These are phyloP conservation scores for Eupithecia subfuscata DNA, from an alignment of 2,888 invertebrate species.

Conservation along the genomic window DNA sequence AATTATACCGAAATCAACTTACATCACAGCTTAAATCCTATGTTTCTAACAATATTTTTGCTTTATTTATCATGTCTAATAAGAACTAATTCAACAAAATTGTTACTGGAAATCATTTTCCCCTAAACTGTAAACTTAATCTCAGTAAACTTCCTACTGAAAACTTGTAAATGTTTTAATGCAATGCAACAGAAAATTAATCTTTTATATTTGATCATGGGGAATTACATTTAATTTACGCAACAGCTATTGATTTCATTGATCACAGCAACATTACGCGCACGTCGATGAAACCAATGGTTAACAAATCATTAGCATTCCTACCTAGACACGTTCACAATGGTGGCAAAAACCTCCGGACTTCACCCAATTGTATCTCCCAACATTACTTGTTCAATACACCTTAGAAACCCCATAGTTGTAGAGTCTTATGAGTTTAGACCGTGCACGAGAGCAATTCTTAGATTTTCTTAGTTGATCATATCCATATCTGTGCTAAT, in stretches of 20 bases:
- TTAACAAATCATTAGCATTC: constrained; percentile 58
- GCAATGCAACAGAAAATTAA: not conserved
- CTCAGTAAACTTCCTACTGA: not conserved
- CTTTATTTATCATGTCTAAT: constrained; percentile 33
- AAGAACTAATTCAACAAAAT: constrained; percentile 3
- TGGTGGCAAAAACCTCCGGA: constrained; percentile 49
- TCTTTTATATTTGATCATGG: constrained; percentile 45
- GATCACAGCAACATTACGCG: constrained; percentile 24
- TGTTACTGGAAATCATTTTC: not conserved
- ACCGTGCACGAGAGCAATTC: constrained; percentile 52
- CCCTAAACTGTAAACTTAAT: not conserved
- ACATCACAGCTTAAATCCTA: constrained; percentile 31
- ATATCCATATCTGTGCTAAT: constrained; percentile 55
- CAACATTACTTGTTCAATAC: constrained; percentile 39
- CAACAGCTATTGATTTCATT: constrained; percentile 45
- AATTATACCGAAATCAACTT: constrained; percentile 38
- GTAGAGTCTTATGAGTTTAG: constrained; percentile 2
- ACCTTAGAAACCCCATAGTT: constrained; percentile 38
- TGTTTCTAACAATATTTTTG: constrained; percentile 39
- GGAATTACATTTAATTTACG: constrained; percentile 46
- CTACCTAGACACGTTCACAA: constrained; percentile 55
- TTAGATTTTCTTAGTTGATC: constrained; percentile 38
- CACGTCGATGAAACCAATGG: constrained; percentile 50
- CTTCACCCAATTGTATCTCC: constrained; percentile 49
- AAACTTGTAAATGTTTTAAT: not conserved